Evolutionary conservation across 2,113 vertebrate species (phyloP), one percentile per base, ranked within the genome.

Genomic region (Coracopsis vasa): DNA sequence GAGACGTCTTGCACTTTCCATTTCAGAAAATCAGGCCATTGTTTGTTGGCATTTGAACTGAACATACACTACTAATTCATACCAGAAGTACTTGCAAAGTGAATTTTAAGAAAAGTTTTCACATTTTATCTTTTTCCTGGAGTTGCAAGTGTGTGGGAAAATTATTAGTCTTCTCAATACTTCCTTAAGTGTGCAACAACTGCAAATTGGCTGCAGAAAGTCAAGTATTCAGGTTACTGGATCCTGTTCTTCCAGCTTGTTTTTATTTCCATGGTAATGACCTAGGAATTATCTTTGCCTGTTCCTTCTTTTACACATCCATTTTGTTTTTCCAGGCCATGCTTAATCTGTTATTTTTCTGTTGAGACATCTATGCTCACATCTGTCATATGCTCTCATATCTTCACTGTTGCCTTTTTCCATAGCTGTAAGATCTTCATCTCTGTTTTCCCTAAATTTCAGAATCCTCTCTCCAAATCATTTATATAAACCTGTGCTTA

Each of bases 21-120:
- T 81, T 94, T 73, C 85, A 95, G 86, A 95, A 97, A 96, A 96
- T 70, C 56, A 72, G 67, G 81, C 48, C 73, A 54, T 45, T 62
- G 64, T 94, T 93, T 95, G 61, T 78, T 92, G 87, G 70, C 29
- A 73, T 90, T 96, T 94, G 47, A 88, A 92, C 80, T 48, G 44
- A 88, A 78, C 41, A 71, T 10, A 37, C 12, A 39, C 20, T 45
- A 44, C 42, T 80, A 56, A 94, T 87, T 83, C 48, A 48, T 41
- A 35, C 29, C 50, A 93, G 45, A 6, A 79, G 13, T 28, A 28
- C 16, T 54, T 45, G 5, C 8, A 86, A 78, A 86, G 3, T 1
- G 2, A 5, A 31, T 73, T 33, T 78, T 7, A 31, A 16, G 48
- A 79, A 90, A 77, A 74, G 53, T 7, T 7, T 24, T 56, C 19